Conservation (phyloP, 2,797 vertebrate genomes). For the Ctenosaura bakeri region DNA sequence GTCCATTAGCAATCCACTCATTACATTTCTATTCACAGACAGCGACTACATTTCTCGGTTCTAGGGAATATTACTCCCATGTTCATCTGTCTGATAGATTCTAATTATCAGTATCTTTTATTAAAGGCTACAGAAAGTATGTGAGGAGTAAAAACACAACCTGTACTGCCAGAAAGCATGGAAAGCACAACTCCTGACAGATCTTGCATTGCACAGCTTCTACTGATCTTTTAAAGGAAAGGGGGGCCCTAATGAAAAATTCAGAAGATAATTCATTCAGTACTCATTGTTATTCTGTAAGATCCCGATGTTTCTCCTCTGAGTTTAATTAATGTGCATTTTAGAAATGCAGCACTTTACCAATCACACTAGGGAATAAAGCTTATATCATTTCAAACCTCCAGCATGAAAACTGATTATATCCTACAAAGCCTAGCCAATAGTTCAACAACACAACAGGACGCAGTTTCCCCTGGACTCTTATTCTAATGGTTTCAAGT, state of each 20-base stretch:
- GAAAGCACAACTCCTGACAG: not conserved
- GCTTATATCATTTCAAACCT: not conserved
- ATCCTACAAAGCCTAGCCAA: not conserved
- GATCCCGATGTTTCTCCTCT: not conserved
- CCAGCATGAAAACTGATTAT: not conserved
- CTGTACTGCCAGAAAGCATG: not conserved
- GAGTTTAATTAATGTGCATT: slow-evolving; percentile 12
- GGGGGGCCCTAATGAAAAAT: not conserved
- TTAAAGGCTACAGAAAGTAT: not conserved
- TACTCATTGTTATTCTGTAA: not conserved
- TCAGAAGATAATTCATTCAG: not conserved
- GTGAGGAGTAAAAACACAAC: not conserved
- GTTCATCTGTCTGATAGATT: not conserved
- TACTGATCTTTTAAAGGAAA: not conserved
- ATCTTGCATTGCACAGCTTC: not conserved
- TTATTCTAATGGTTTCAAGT: not conserved
- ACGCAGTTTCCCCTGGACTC: not conserved
- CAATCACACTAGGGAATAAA: not conserved
- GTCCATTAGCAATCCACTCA: not conserved
- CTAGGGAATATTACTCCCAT: not conserved
- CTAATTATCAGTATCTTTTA: not conserved
- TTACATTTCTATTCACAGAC: not conserved
- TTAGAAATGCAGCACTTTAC: no score
- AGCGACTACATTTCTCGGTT: not conserved
- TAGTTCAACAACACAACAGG: not conserved